A percentile compares a stretch with the other conserved stretches of the same genome.
Conservation (phyloP, 2,113 vertebrate genomes). For the Amphiprion percula region DNA sequence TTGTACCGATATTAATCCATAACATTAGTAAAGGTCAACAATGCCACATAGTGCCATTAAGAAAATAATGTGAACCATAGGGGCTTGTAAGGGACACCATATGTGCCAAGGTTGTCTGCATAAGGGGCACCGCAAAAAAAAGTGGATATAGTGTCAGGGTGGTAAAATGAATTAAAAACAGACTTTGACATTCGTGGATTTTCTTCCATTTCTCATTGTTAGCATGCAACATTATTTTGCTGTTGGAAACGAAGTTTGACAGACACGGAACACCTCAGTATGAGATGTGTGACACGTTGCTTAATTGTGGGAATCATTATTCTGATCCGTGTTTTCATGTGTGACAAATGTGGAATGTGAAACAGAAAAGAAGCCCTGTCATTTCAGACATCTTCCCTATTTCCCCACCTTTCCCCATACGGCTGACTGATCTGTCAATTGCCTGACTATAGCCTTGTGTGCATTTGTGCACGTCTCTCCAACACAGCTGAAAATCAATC, state of each 20-base stretch:
- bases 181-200: neutral
- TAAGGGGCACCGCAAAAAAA: too few relatives aligned
- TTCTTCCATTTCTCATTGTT: neutral
- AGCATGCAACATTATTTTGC: neutral
- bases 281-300: neutral
- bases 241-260: neutral
- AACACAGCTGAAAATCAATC: conserved; percentile 42
- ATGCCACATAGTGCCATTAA: neutral
- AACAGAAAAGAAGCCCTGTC: neutral
- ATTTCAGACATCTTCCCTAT: conserved; percentile 9
- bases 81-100: neutral
- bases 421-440: conserved; percentile 16
- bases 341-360: neutral
- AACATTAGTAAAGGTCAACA: conserved; percentile 11
- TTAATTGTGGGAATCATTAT: neutral
- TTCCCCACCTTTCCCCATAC: conserved; percentile 15
- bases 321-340: neutral
- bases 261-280: neutral
- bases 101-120: neutral
- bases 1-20: conserved; percentile 13
- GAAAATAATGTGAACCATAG: conserved; percentile 1
- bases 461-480: conserved; percentile 9
- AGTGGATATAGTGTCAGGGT: neutral
- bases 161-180: too few relatives aligned
- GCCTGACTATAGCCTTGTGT: neutral